Percentiles rank a stretch among this genome's conserved stretches.
These are phyloP conservation scores for Xestia sexstrigata DNA, from an alignment of 2,888 invertebrate species.

Conservation along the genomic window DNA sequence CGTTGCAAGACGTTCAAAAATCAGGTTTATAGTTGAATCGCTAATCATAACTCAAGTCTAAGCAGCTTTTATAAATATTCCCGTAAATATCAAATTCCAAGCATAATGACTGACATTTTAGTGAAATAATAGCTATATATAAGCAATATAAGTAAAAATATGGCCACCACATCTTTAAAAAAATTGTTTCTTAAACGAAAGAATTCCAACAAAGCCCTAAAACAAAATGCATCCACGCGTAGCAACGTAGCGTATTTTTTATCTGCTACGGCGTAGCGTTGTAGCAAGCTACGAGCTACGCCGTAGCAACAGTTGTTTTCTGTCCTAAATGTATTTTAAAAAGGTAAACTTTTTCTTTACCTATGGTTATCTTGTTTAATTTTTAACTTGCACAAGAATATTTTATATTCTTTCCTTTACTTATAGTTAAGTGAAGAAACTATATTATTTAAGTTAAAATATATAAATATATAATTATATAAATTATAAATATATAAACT, in stretches of 20 bases:
- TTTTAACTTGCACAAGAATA: conserved; percentile 15
- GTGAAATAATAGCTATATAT: background rate
- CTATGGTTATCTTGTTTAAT: conserved; percentile 1
- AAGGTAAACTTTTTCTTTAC: conserved; percentile 24
- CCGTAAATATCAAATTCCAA: background rate
- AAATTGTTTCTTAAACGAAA: background rate
- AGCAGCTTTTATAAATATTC: background rate
- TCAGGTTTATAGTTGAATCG: background rate
- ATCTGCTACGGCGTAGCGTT: conserved; percentile 36
- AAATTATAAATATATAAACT: no score
- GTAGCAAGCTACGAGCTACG: conserved; percentile 30
- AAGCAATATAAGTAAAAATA: background rate
- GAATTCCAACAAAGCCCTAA: background rate
- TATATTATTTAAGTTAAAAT: conserved; percentile 17
- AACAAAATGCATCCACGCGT: conserved; percentile 16
- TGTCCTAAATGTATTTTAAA: conserved; percentile 25
- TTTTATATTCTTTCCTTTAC: conserved; percentile 15
- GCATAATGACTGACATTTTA: background rate
- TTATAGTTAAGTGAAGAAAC: conserved; percentile 6
- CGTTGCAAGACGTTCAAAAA: background rate
- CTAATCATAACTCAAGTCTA: background rate
- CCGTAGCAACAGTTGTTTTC: conserved; percentile 42
- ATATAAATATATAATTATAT: no score
- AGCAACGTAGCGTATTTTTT: conserved; percentile 20
- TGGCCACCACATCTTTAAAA: background rate